Evolutionary conservation across 2,797 vertebrate species (phyloP).

Genomic region (Balearica regulorum): DNA sequence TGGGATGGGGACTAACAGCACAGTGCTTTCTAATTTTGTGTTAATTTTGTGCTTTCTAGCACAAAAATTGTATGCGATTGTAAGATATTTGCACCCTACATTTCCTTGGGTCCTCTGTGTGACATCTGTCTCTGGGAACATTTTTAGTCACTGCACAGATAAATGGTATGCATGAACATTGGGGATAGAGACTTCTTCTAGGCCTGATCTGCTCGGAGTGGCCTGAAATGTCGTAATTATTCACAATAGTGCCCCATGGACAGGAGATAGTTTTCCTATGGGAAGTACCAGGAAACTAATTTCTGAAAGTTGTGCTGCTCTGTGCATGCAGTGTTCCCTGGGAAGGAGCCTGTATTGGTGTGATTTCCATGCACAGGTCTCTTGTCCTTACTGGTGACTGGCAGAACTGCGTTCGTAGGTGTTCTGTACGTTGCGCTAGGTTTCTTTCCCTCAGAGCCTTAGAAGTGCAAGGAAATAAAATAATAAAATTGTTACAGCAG

Average conservation of each 20-base stretch:
- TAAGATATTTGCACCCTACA: background rate
- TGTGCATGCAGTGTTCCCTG: background rate
- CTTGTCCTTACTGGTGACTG: background rate
- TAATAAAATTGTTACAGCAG: background rate
- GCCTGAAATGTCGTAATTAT: background rate
- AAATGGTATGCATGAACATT: background rate
- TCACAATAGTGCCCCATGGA: background rate
- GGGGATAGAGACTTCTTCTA: background rate
- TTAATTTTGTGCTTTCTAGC: background rate
- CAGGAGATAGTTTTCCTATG: background rate
- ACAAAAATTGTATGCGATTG: background rate
- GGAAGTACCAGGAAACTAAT: background rate
- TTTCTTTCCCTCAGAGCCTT: background rate
- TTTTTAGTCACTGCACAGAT: background rate
- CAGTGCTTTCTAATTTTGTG: background rate
- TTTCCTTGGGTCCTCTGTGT: background rate
- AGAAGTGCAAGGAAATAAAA: background rate
- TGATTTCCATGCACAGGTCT: background rate
- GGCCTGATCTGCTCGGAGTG: background rate
- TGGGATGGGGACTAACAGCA: background rate
- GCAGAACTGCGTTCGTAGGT: background rate
- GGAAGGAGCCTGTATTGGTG: background rate
- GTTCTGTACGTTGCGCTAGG: rapidly evolving
- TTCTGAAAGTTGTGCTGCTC: background rate
- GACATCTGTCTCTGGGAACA: background rate